Evolutionary conservation across 1,140 invertebrate genomes (phyloP).

Genomic region (Tetramorium alpestre): DNA sequence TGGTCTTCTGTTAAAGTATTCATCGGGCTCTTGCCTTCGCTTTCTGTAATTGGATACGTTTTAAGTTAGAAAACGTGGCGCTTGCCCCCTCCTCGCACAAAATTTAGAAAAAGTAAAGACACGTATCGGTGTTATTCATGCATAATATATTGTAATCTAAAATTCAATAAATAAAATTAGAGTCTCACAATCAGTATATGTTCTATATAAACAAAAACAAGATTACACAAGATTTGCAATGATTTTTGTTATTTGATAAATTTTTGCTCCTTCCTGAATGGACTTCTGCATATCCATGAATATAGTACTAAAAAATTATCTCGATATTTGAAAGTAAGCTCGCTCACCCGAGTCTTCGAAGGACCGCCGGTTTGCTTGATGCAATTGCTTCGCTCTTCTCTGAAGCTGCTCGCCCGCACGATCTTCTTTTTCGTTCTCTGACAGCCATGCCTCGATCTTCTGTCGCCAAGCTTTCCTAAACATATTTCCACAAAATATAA

Average conservation of each 20-base stretch:
- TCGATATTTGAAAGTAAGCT: background rate
- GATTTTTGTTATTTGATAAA: no score
- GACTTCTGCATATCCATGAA: no score
- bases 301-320: background rate
- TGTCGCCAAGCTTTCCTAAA: slow-evolving; percentile 90
- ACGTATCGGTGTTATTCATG: no score
- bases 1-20: slow-evolving; percentile 91
- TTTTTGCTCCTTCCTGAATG: no score
- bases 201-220: no score
- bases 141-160: no score
- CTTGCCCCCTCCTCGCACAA: background rate
- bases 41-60: slow-evolving; percentile 86
- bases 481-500: background rate
- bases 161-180: no score
- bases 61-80: background rate
- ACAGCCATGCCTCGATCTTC: slow-evolving; percentile 96
- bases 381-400: slow-evolving; percentile 87
- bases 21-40: slow-evolving; percentile 89
- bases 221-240: no score
- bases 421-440: slow-evolving; percentile 94
- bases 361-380: slow-evolving; percentile 89
- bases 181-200: no score
- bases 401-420: slow-evolving; percentile 89
- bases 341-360: slow-evolving; percentile 92
- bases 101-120: no score